phyloP scores from a whole-genome alignment of 2,888 invertebrate species.

The Lycaena phlaeas region DNA sequence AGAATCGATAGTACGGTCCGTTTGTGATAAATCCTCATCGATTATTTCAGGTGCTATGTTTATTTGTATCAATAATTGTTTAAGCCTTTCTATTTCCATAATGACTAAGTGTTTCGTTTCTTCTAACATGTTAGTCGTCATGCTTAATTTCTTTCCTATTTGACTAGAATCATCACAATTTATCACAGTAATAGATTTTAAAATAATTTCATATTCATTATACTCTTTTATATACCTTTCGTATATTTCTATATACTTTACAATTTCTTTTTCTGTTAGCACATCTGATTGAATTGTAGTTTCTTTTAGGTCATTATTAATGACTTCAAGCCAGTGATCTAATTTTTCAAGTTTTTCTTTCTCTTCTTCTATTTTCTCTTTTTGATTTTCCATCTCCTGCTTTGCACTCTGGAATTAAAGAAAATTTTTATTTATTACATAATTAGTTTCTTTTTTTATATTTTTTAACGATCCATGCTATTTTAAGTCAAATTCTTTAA shows the following conservation, averaged over 20 bases:
- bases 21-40: conserved; percentile 67
- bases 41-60: conserved; percentile 42
- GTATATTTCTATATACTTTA: conserved; percentile 61
- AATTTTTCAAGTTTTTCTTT: conserved; percentile 53
- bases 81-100: conserved; percentile 71
- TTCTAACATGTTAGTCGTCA: conserved; percentile 69
- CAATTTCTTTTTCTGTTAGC: conserved; percentile 49
- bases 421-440: no score
- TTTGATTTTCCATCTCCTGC: conserved; percentile 48
- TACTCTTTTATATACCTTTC: conserved; percentile 60
- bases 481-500: no score
- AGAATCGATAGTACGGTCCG: conserved; percentile 78
- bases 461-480: no score
- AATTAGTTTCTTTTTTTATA: no score
- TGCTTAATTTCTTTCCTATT: conserved; percentile 66
- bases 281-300: conserved; percentile 47
- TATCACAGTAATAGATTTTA: conserved; percentile 58
- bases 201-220: conserved; percentile 57
- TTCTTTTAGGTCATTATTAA: conserved; percentile 62
- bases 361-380: conserved; percentile 51
- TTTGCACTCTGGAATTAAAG: conserved; percentile 55
- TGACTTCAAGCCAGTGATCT: conserved; percentile 63
- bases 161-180: conserved; percentile 64
- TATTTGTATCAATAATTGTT: conserved; percentile 55
- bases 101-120: conserved; percentile 76